Evolutionary conservation across 2,888 invertebrate species (phyloP).

Genomic region (Rhimphoctona megacephalus): DNA sequence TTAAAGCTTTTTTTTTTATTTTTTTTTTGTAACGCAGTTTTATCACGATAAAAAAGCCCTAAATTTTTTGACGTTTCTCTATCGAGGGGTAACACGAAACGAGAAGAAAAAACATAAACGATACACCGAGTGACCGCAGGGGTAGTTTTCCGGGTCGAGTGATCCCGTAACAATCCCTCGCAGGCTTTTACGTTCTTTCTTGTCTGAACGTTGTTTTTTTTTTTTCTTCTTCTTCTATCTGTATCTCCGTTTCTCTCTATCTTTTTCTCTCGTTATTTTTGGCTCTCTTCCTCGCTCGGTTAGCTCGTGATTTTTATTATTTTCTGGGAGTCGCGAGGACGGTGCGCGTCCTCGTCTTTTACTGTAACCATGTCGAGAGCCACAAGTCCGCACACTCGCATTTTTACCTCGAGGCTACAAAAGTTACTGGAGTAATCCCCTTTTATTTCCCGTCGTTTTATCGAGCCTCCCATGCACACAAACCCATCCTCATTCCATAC

Average conservation of each 20-base stretch:
- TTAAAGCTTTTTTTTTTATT: too few relatives aligned
- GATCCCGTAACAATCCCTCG: constrained; percentile 64
- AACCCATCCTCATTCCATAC: constrained; percentile 41
- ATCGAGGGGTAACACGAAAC: constrained; percentile 15
- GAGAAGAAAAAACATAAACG: constrained; percentile 31
- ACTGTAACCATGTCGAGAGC: constrained; percentile 22
- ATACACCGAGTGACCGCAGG: constrained; percentile 49
- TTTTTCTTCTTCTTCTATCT: constrained; percentile 1
- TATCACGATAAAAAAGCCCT: neutral
- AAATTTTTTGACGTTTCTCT: constrained; percentile 1
- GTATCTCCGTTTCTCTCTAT: constrained; percentile 25
- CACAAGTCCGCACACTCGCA: constrained; percentile 40
- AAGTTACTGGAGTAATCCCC: constrained; percentile 72
- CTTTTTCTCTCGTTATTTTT: constrained; percentile 40
- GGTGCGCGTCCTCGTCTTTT: constrained; percentile 1
- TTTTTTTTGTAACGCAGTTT: neutral
- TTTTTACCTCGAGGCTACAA: constrained; percentile 64
- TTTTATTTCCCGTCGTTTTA: constrained; percentile 72
- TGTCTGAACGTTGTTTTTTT: constrained; percentile 26
- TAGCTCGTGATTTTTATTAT: constrained; percentile 71
- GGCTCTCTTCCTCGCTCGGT: constrained; percentile 44
- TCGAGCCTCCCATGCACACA: constrained; percentile 59
- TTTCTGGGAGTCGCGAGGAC: constrained; percentile 58
- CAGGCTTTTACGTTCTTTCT: constrained; percentile 53
- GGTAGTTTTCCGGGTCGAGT: constrained; percentile 61